Conservation (phyloP, 2,888 invertebrate species). For the Synergus laeviventris region DNA sequence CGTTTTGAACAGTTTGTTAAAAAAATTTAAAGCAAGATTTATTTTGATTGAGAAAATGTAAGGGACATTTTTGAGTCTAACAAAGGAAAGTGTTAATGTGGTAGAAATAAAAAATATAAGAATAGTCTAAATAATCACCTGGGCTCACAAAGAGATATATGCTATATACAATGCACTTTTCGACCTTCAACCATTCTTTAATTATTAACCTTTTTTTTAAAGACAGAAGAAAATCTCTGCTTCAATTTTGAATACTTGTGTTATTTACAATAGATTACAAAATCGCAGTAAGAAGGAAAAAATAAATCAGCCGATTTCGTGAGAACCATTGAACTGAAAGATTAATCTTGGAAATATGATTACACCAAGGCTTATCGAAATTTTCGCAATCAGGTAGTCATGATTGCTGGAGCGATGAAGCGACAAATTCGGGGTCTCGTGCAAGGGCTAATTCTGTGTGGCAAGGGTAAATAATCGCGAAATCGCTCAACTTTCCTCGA, state of each 20-base stretch:
- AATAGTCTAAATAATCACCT: background rate
- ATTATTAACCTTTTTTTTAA: too few species aligned
- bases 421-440: constrained; percentile 64
- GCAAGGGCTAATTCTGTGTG: constrained; percentile 57
- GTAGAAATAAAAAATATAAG: background rate
- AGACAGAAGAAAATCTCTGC: too few species aligned
- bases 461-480: constrained; percentile 55
- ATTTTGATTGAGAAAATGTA: background rate
- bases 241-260: too few species aligned
- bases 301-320: background rate
- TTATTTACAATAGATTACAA: too few species aligned
- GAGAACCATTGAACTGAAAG: background rate
- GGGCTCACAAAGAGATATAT: background rate
- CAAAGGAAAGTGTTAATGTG: background rate
- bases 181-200: too few species aligned
- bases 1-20: background rate
- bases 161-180: background rate
- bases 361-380: constrained; percentile 48
- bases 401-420: constrained; percentile 59
- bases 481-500: constrained; percentile 44
- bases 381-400: constrained; percentile 55
- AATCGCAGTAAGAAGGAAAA: background rate
- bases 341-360: constrained; percentile 30
- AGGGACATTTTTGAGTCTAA: background rate
- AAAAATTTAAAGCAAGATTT: background rate